These are phyloP conservation scores for Harpagoxenus sublaevis DNA, from an alignment of 2,888 invertebrate genomes.

Conservation along the genomic window DNA sequence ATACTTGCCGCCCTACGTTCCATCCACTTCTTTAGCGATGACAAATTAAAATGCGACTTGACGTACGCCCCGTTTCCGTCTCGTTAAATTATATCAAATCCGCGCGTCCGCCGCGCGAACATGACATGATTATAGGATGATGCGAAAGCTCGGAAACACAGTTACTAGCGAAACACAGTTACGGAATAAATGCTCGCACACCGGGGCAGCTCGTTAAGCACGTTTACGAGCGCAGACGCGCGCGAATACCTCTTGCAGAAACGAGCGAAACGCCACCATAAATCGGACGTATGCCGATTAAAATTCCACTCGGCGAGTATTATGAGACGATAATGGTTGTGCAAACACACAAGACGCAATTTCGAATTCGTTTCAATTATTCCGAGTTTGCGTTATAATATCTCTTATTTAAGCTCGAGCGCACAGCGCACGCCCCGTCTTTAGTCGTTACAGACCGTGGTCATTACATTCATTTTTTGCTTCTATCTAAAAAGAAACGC, in stretches of 20 bases:
- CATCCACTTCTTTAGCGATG: background rate
- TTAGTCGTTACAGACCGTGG: background rate
- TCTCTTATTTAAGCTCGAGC: background rate
- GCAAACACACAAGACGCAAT: constrained; percentile 51
- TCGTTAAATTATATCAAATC: background rate
- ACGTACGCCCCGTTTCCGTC: background rate
- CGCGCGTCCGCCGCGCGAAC: background rate
- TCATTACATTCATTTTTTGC: background rate
- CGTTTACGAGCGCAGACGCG: constrained; percentile 53
- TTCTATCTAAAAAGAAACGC: background rate
- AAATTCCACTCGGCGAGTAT: constrained; percentile 54
- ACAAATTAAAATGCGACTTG: constrained; percentile 19
- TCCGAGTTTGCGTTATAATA: constrained; percentile 27
- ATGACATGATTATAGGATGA: background rate
- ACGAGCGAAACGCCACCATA: constrained; percentile 59
- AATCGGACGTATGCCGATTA: constrained; percentile 64
- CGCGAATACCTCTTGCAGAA: constrained; percentile 54
- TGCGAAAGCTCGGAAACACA: background rate
- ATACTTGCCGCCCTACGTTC: background rate
- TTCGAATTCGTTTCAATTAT: constrained; percentile 58
- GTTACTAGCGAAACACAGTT: background rate
- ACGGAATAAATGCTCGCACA: background rate
- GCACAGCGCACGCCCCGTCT: background rate
- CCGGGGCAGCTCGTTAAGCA: constrained; percentile 48
- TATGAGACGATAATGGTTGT: constrained; percentile 34